A percentile compares a stretch with the other conserved stretches of the same genome.
Evolutionary conservation across 37 sponge, comb jelly and placozoan genomes (phyloP).

Genomic region (Dysidea cf. avara): DNA sequence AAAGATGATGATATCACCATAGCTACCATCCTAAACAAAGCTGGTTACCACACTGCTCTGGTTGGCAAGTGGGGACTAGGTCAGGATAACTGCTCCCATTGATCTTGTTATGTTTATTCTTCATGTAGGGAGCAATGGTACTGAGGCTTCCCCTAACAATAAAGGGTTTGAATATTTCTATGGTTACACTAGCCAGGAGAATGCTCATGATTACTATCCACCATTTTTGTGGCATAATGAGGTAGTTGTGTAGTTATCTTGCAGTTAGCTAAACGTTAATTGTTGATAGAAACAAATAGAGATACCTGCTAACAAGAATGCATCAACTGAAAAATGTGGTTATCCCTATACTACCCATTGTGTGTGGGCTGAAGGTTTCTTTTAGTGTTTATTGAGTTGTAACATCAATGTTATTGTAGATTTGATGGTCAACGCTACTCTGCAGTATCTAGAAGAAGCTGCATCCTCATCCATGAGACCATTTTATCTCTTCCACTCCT

Average conservation of each 20-base stretch:
- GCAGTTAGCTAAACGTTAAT: too few species aligned
- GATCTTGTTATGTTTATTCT: background rate
- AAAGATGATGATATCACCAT: constrained; percentile 37
- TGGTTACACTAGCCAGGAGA: constrained; percentile 44
- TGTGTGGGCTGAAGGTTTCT: constrained; percentile 43
- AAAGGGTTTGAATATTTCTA: constrained; percentile 42
- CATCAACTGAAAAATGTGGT: constrained; percentile 35
- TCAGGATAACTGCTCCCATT: background rate
- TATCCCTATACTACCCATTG: constrained; percentile 33
- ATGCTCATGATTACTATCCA: constrained; percentile 46
- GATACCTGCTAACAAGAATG: constrained; percentile 26
- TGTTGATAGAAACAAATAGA: background rate
- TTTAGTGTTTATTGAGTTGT: too few species aligned
- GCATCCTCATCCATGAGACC: background rate
- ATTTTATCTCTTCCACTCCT: constrained; percentile 41
- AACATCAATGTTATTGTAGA: constrained; percentile 10
- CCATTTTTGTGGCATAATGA: constrained; percentile 14
- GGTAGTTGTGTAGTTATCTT: background rate
- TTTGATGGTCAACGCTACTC: constrained; percentile 27
- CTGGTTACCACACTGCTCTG: constrained; percentile 40
- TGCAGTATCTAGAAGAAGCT: constrained; percentile 1
- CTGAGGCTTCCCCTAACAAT: constrained; percentile 3
- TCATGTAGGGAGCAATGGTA: background rate
- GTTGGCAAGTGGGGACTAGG: constrained; percentile 59
- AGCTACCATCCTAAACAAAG: constrained; percentile 29